A percentile compares a stretch with the other conserved stretches of the same genome.
Conservation (phyloP, 1,140 invertebrate genomes). For the Calephelis nemesis region DNA sequence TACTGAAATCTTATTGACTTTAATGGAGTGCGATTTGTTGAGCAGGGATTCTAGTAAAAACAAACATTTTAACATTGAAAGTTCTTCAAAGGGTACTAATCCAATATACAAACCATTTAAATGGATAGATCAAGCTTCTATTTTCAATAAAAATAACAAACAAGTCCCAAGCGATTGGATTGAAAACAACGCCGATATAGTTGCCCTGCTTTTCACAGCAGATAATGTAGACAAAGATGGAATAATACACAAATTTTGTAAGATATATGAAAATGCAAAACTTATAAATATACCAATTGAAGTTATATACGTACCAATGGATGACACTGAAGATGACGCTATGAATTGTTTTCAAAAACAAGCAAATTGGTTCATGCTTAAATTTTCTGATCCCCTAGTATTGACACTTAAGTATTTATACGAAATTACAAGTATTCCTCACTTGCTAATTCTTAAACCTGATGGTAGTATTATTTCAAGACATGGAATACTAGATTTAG, state of each 20-base stretch:
- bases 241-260: constrained; percentile 53
- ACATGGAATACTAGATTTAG: constrained; percentile 54
- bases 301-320: constrained; percentile 64
- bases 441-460: constrained; percentile 45
- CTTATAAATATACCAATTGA: constrained; percentile 57
- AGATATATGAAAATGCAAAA: constrained; percentile 62
- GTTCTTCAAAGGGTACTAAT: no score
- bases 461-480: constrained; percentile 49
- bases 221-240: constrained; percentile 52
- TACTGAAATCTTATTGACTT: no score
- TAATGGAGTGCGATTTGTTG: no score
- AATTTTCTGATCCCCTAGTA: constrained; percentile 53
- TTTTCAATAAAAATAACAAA: constrained; percentile 54
- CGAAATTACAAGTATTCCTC: constrained; percentile 49
- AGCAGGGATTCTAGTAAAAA: no score
- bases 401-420: constrained; percentile 51
- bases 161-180: constrained; percentile 47
- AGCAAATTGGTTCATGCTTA: constrained; percentile 67
- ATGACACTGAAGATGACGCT: constrained; percentile 49
- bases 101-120: constrained; percentile 36
- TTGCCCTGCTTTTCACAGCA: constrained; percentile 53
- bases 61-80: no score
- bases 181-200: constrained; percentile 47
- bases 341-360: constrained; percentile 44
- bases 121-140: constrained; percentile 48